These are phyloP conservation scores for Zaprionus africanus DNA, from an alignment of 1,140 invertebrate species.

Conservation along the genomic window DNA sequence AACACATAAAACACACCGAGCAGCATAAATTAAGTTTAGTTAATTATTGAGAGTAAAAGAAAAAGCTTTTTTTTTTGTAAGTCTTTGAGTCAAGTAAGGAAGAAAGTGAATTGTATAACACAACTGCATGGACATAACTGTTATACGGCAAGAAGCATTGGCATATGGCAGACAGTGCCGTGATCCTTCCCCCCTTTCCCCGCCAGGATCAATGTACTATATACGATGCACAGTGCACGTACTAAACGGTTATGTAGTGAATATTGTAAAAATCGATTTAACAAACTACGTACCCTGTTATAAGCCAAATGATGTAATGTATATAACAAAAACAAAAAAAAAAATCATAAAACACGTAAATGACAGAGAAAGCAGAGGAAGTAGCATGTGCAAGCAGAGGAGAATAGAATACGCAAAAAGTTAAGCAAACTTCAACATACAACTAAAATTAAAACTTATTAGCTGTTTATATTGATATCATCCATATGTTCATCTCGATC, in stretches of 20 bases:
- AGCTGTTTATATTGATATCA: constrained; percentile 38
- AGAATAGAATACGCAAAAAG: constrained; percentile 16
- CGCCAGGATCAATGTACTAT: not conserved
- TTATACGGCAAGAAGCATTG: constrained; percentile 8
- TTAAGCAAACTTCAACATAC: constrained; percentile 11
- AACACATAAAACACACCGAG: constrained; percentile 11
- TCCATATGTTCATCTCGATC: constrained; percentile 20
- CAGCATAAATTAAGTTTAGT: constrained; percentile 45
- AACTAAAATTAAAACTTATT: constrained; percentile 36
- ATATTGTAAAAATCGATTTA: constrained; percentile 35
- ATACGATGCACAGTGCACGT: not conserved
- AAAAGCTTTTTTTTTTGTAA: constrained; percentile 29
- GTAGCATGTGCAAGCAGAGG: not conserved
- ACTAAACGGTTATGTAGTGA: constrained; percentile 19
- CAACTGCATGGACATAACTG: not conserved
- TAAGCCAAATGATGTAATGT: constrained; percentile 42
- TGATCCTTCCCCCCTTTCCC: not conserved
- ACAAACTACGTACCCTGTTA: constrained; percentile 31
- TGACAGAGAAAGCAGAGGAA: not conserved
- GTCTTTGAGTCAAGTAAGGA: constrained; percentile 39
- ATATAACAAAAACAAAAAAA: constrained; percentile 16
- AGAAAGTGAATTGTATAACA: not conserved
- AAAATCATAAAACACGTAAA: not conserved
- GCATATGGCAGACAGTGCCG: not conserved
- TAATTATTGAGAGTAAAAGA: constrained; percentile 29